These are phyloP conservation scores for Bactericera cockerelli DNA, from an alignment of 1,140 invertebrate species.

Conservation along the genomic window DNA sequence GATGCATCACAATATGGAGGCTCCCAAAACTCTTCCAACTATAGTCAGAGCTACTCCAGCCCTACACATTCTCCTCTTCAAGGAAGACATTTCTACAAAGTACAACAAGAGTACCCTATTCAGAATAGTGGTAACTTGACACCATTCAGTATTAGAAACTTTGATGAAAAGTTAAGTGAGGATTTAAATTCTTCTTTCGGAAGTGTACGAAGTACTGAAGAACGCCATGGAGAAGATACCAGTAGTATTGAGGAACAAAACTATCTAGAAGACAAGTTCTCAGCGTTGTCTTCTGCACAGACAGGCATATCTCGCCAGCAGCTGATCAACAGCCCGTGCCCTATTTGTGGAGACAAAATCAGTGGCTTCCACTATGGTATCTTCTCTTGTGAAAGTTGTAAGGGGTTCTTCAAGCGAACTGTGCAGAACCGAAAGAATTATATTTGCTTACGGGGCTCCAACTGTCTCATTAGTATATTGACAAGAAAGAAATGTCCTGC, in stretches of 20 bases:
- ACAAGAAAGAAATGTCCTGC: conserved; percentile 94
- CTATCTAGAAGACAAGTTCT: conserved; percentile 24
- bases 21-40: conserved; percentile 50
- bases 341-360: conserved; percentile 89
- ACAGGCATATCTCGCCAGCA: conserved; percentile 72
- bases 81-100: conserved; percentile 23
- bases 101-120: conserved; percentile 20
- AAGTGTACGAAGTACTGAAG: neutral
- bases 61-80: conserved; percentile 77
- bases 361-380: conserved; percentile 93
- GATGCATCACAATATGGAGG: conserved; percentile 54
- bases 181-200: conserved; percentile 4
- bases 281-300: conserved; percentile 22
- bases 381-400: conserved; percentile 93
- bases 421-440: conserved; percentile 97
- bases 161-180: conserved; percentile 5
- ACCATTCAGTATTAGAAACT: conserved; percentile 1
- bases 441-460: conserved; percentile 76
- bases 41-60: conserved; percentile 47
- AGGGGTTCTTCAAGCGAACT: conserved; percentile 96
- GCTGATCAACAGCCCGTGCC: conserved; percentile 73
- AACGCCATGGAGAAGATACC: neutral
- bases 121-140: conserved; percentile 16
- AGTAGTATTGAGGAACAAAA: conserved; percentile 7
- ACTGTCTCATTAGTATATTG: conserved; percentile 77